Percentiles rank a stretch among this genome's conserved stretches.
Evolutionary conservation across 2,113 vertebrate genomes (phyloP).

Genomic region (Odocoileus virginianus): DNA sequence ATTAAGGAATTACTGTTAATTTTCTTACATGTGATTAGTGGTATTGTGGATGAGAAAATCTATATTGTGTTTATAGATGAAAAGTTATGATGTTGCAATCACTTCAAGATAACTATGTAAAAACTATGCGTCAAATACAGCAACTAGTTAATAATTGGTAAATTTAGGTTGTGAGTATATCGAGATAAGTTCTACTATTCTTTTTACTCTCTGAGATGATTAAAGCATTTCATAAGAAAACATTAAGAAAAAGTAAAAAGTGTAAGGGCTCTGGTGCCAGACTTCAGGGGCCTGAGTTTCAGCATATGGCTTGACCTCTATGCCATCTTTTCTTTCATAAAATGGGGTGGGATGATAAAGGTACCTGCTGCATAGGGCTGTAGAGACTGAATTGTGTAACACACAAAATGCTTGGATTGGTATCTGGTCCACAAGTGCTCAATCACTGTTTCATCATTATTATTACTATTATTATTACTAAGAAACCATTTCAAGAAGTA

Average conservation of each 20-base stretch:
- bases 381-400: neutral
- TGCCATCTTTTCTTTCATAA: neutral
- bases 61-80: neutral
- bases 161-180: conserved; percentile 17
- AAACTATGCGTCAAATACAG: neutral
- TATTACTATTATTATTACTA: neutral
- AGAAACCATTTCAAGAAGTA: neutral
- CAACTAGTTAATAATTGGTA: neutral
- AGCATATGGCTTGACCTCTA: neutral
- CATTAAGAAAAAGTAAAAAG: neutral
- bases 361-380: neutral
- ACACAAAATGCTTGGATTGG: neutral
- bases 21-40: neutral
- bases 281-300: neutral
- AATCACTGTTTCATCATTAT: neutral
- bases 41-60: neutral
- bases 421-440: neutral
- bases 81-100: neutral
- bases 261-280: neutral
- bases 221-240: conserved; percentile 30
- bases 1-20: neutral
- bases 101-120: neutral
- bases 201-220: neutral
- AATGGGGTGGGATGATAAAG: neutral
- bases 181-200: neutral